phyloP scores from a whole-genome alignment of 2,888 invertebrate species.

The Ypsolopha sequella region DNA sequence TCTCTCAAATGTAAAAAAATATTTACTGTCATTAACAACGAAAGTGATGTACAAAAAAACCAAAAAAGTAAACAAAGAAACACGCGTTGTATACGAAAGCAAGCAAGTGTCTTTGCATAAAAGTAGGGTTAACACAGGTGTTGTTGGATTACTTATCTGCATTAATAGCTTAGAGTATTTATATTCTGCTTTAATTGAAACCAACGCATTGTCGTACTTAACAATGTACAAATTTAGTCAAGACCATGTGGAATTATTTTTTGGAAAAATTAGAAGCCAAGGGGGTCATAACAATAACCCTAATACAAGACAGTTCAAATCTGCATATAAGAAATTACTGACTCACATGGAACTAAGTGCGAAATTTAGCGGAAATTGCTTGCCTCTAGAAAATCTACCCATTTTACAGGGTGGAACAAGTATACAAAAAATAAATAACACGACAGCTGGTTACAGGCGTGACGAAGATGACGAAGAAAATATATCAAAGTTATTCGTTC shows the following conservation, averaged over 20 bases:
- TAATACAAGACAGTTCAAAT: too few relatives aligned
- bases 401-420: too few relatives aligned
- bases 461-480: too few relatives aligned
- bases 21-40: constrained; percentile 7
- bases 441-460: too few relatives aligned
- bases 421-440: too few relatives aligned
- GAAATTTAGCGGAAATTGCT: too few relatives aligned
- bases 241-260: constrained; percentile 12
- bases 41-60: constrained; percentile 9
- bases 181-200: constrained; percentile 1
- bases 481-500: too few relatives aligned
- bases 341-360: too few relatives aligned
- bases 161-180: constrained; percentile 3
- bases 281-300: too few relatives aligned
- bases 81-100: background rate
- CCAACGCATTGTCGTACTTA: background rate
- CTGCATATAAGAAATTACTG: too few relatives aligned
- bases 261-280: constrained; percentile 6
- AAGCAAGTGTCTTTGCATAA: constrained; percentile 5
- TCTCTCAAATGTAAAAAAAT: constrained; percentile 2
- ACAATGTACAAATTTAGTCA: constrained; percentile 9
- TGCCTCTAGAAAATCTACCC: too few relatives aligned
- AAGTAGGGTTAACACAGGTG: background rate
- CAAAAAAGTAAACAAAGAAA: constrained; percentile 5
- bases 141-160: constrained; percentile 2